A percentile compares a stretch with the other conserved stretches of the same genome.
phyloP scores from a whole-genome alignment of 2,888 invertebrate genomes.

The Orchesellides sinensis region DNA sequence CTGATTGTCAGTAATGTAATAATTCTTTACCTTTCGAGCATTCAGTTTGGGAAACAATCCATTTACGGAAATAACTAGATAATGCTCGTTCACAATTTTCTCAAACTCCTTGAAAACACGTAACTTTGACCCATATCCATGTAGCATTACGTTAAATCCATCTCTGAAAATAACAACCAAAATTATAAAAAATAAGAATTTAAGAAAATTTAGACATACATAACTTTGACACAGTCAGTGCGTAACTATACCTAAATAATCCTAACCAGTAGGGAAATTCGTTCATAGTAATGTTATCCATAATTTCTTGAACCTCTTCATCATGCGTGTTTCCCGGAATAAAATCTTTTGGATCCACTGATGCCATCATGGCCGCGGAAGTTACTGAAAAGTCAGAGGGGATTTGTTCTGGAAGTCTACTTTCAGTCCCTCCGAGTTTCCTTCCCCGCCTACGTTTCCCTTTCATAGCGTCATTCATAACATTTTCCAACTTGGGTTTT shows the following conservation, averaged over 20 bases:
- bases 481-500: constrained; percentile 5
- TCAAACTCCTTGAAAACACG: constrained; percentile 87
- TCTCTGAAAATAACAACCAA: constrained; percentile 80
- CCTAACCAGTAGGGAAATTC: constrained; percentile 70
- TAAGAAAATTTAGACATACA: not conserved
- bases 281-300: constrained; percentile 16
- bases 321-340: constrained; percentile 42
- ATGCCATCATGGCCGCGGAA: constrained; percentile 51
- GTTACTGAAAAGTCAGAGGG: constrained; percentile 67
- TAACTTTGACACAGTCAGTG: not conserved
- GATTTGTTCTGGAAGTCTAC: constrained; percentile 56
- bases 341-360: constrained; percentile 10
- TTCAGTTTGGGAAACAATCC: constrained; percentile 95
- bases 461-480: constrained; percentile 66
- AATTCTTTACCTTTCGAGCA: constrained; percentile 82
- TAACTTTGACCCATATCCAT: constrained; percentile 94
- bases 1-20: too few relatives aligned
- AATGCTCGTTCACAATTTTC: constrained; percentile 79
- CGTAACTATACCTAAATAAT: constrained; percentile 59
- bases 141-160: constrained; percentile 90
- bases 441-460: constrained; percentile 42
- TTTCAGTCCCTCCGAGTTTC: constrained; percentile 51
- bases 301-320: constrained; percentile 20
- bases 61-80: constrained; percentile 89
- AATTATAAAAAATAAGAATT: constrained; percentile 30